Percentiles rank a stretch among this genome's conserved stretches.
These are phyloP conservation scores for Neogobius melanostomus DNA, from an alignment of 2,113 vertebrate genomes.

Conservation along the genomic window DNA sequence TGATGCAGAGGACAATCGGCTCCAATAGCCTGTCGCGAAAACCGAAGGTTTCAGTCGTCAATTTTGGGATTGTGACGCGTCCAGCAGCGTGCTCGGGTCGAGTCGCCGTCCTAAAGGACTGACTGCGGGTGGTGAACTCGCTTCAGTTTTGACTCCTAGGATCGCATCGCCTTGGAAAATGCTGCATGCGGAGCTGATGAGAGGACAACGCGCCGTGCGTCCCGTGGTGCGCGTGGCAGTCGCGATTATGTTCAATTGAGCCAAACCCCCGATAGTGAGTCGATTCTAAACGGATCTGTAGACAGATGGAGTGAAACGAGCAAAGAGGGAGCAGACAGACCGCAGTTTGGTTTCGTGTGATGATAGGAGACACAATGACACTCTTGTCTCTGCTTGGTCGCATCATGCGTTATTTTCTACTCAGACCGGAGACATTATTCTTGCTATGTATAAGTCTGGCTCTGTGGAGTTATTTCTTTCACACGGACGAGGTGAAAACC, in stretches of 20 bases:
- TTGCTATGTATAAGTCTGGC: conserved; percentile 95
- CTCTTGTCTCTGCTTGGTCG: conserved; percentile 98
- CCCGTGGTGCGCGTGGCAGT: conserved; percentile 29
- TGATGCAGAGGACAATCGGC: conserved; percentile 35
- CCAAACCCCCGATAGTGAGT: conserved; percentile 12
- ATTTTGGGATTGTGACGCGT: conserved; percentile 13
- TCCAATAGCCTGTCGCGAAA: conserved; percentile 16
- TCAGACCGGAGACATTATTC: conserved; percentile 96
- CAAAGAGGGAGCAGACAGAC: conserved; percentile 40
- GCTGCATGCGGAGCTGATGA: conserved; percentile 36
- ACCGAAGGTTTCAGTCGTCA: conserved; percentile 18
- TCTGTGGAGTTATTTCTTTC: conserved; percentile 98
- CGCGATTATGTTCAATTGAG: conserved; percentile 21
- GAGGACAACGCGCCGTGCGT: conserved; percentile 33
- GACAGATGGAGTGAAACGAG: conserved; percentile 67
- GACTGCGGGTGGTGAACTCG: conserved; percentile 26
- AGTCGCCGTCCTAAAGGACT: conserved; percentile 39
- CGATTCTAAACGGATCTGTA: conserved; percentile 24
- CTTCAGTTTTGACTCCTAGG: conserved; percentile 28
- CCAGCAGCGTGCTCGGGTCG: conserved; percentile 20
- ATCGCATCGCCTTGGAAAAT: conserved; percentile 23
- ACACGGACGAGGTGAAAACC: conserved; percentile 98
- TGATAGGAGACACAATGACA: conserved; percentile 99
- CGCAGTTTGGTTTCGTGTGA: conserved; percentile 74
- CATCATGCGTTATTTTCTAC: conserved; percentile 99